These are phyloP conservation scores for Procambarus clarkii DNA, from an alignment of 1,140 invertebrate genomes.

Conservation along the genomic window DNA sequence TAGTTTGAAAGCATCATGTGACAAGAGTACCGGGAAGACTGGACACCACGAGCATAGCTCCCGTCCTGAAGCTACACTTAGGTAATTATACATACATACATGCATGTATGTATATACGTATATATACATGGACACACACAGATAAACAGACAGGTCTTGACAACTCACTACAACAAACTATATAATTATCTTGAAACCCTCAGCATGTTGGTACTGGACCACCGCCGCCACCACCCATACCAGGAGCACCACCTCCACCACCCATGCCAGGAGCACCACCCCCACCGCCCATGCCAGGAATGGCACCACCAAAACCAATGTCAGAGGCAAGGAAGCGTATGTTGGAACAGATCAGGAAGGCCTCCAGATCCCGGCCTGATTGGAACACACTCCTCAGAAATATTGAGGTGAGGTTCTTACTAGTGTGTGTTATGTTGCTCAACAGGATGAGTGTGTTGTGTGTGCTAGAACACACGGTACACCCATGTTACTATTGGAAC, in stretches of 20 bases:
- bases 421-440: not conserved
- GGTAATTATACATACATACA: too few species aligned
- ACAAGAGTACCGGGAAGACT: too few species aligned
- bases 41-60: too few species aligned
- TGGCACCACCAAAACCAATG: slow-evolving; percentile 9
- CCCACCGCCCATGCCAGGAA: slow-evolving; percentile 24
- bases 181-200: not conserved
- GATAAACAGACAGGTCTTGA: not conserved
- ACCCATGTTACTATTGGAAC: too few species aligned
- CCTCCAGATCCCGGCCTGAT: slow-evolving; percentile 87
- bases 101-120: not conserved
- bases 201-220: not conserved
- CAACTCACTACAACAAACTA: not conserved
- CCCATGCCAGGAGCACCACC: slow-evolving; percentile 42
- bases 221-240: slow-evolving; percentile 6
- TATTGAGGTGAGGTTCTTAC: slow-evolving; percentile 74
- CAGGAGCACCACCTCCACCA: slow-evolving; percentile 47
- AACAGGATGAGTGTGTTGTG: too few species aligned
- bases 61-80: too few species aligned
- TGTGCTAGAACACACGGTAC: too few species aligned
- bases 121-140: not conserved
- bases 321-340: slow-evolving; percentile 73
- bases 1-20: too few species aligned
- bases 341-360: slow-evolving; percentile 82
- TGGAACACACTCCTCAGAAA: slow-evolving; percentile 94